Base-by-base conservation (phyloP, 1,140 invertebrate species). In the Ostrea denselamellosa region DNA sequence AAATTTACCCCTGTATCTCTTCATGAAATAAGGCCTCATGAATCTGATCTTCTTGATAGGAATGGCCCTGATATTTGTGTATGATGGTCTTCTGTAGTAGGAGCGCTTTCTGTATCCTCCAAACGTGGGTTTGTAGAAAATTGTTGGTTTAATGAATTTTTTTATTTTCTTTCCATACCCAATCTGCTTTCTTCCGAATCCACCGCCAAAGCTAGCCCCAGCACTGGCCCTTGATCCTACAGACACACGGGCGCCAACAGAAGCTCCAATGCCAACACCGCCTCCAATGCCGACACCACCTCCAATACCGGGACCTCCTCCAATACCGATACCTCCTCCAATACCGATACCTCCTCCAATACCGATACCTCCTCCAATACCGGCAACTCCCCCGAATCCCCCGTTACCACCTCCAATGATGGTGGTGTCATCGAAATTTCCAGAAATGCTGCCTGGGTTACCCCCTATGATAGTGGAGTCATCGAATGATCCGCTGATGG, bases 41-140 rank as follows among this genome's bases (percentile, higher is more conserved):
- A 28, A 77, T 77, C 68, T 77, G 68, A 77, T 77, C 25, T 77
- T 77, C 68, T 25, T 77, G 68, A 77, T 77, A 9, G 68, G 68
- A 77, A 77, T 28, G 22, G 25, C 9, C 28, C 25, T 77, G 22
- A 77, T 77, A 8, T 77, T 77, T 34, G 34, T 77, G 68, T 77
- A 77, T 77, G 68, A 77, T 4, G 25, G 25, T 77, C 28, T 77
- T 77, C 68, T 34, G 68, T 77, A 77, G 25, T 25, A 22, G 28
- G 22, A 77, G 28, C 68, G 68, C 25, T 34, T 77, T 34, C 9
- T 4, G 68, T 77, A 77, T 25, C 68, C 68, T 14, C 22, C 68
- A 25, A 34, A 77, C 28, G 2, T 77, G 8, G 68, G 68, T 34
- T 25, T 77, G 68, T 77, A 77, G 68, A 77, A 10, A 25, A 77